Conservation (phyloP, 1,140 invertebrate species). For the Hesperophylax magnus region DNA sequence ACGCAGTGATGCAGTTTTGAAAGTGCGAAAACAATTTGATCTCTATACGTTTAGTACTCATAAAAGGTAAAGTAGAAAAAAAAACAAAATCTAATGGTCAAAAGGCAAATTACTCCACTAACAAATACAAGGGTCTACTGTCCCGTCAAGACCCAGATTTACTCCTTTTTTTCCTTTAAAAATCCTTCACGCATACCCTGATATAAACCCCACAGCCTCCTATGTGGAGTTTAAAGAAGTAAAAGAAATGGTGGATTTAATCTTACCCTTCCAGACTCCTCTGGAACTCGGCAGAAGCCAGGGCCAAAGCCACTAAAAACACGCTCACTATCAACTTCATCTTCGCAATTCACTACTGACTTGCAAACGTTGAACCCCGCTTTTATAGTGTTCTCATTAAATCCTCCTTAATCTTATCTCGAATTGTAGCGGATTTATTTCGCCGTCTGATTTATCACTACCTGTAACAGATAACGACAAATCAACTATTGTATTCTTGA, state of each 20-base stretch:
- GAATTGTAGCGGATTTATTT: no score
- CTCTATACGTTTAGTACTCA: no score
- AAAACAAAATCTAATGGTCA: neutral
- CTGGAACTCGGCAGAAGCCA: conserved; percentile 36
- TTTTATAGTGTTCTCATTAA: no score
- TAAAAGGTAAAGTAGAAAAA: no score
- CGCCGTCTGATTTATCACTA: no score
- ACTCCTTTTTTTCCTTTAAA: neutral
- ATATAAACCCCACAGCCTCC: neutral
- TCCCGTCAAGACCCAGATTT: neutral
- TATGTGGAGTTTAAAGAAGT: neutral
- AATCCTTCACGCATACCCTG: neutral
- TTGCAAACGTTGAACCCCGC: no score
- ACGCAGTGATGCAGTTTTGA: no score
- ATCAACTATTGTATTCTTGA: no score
- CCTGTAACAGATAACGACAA: no score
- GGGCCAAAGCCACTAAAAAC: conserved; percentile 50
- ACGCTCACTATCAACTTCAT: conserved; percentile 48
- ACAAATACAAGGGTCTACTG: neutral
- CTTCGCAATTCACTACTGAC: conserved; percentile 19
- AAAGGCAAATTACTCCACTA: neutral
- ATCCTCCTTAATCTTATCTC: no score
- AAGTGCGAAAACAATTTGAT: no score
- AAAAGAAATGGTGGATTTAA: neutral
- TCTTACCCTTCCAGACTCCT: conserved; percentile 42